These are phyloP conservation scores for Drosophila sucinea DNA, from an alignment of 1,140 invertebrate species.

Conservation along the genomic window DNA sequence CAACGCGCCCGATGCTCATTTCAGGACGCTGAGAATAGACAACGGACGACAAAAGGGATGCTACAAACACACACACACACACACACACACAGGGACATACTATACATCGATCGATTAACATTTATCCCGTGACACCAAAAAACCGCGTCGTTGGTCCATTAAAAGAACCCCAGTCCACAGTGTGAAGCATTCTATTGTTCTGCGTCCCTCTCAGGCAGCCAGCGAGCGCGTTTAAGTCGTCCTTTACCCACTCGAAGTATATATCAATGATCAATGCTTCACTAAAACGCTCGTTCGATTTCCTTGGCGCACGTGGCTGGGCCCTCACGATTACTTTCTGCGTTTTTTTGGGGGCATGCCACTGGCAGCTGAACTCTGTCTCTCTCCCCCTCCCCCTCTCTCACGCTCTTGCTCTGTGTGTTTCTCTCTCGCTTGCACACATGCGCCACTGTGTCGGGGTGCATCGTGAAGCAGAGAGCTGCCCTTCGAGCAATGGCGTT, in stretches of 20 bases:
- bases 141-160: slow-evolving; percentile 71
- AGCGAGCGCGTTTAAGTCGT: slow-evolving; percentile 35
- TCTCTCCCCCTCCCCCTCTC: slow-evolving; percentile 17
- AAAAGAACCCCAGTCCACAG: slow-evolving; percentile 52
- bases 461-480: slow-evolving; percentile 39
- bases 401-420: not conserved
- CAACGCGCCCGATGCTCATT: slow-evolving; percentile 46
- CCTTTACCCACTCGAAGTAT: slow-evolving; percentile 13
- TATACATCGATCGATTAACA: slow-evolving; percentile 48
- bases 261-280: slow-evolving; percentile 45
- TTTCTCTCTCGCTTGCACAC: slow-evolving; percentile 9
- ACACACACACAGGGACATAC: slow-evolving; percentile 39
- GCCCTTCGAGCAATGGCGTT: slow-evolving; percentile 63
- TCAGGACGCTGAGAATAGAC: slow-evolving; percentile 30
- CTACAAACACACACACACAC: slow-evolving; percentile 27
- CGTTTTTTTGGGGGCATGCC: slow-evolving; percentile 61
- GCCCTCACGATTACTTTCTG: slow-evolving; percentile 17
- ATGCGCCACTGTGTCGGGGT: slow-evolving; percentile 14
- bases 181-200: slow-evolving; percentile 6
- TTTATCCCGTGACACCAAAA: slow-evolving; percentile 71
- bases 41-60: slow-evolving; percentile 49
- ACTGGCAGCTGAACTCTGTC: slow-evolving; percentile 39
- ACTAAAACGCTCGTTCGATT: slow-evolving; percentile 34
- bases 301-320: slow-evolving; percentile 56
- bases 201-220: not conserved